Percentiles rank a stretch among this genome's conserved stretches.
Conservation (phyloP, 2,888 invertebrate genomes). For the Halictus quadricinctus region DNA sequence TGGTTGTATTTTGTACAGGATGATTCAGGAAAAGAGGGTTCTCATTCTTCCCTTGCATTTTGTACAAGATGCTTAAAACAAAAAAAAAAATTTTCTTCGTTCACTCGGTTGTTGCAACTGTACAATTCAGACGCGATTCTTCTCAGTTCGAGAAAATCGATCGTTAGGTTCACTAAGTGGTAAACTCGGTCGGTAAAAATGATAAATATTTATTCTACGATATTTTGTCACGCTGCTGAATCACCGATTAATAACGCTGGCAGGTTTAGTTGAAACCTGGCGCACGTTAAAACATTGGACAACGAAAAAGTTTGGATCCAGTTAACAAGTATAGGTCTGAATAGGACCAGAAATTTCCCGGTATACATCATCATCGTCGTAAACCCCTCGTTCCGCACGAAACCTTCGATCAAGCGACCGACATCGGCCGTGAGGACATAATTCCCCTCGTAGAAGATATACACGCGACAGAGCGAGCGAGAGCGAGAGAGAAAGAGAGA, state of each 20-base stretch:
- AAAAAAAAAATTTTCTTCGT: no score
- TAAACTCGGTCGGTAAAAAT: no score
- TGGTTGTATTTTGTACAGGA: no score
- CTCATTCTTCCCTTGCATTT: no score
- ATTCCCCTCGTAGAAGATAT: conserved; percentile 22
- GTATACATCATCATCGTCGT: conserved; percentile 2
- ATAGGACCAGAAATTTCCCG: background rate
- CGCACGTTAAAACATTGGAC: background rate
- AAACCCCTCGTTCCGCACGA: conserved; percentile 6
- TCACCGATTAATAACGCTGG: background rate
- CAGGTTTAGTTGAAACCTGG: background rate
- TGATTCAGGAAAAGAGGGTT: no score
- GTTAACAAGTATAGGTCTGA: background rate
- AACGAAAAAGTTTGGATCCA: background rate
- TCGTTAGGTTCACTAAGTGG: no score
- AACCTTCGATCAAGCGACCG: conserved; percentile 13
- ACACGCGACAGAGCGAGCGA: conserved; percentile 17
- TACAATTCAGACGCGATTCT: no score
- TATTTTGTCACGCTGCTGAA: no score
- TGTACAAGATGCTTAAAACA: no score
- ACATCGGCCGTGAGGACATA: conserved; percentile 15
- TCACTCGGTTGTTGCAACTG: no score
- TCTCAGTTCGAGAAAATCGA: no score
- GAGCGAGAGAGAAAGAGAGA: conserved; percentile 14
- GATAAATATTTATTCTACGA: no score